Conservation (phyloP, 2,888 invertebrate species). For the Pandemis heparana region DNA sequence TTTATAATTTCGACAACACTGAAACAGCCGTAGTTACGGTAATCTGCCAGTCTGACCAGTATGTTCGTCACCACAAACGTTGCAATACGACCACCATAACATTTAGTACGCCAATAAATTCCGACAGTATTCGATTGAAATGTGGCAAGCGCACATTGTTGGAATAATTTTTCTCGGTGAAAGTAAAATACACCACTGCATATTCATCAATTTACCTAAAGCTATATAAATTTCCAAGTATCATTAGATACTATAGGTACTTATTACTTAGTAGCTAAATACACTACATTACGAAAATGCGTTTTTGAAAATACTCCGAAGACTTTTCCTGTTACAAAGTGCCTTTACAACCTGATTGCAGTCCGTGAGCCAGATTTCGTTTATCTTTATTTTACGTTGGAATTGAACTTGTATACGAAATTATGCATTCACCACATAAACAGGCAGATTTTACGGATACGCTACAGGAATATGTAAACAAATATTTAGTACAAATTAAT, state of each 20-base stretch:
- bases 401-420: no score
- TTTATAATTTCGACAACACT: not conserved
- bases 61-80: not conserved
- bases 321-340: no score
- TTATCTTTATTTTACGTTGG: no score
- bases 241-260: no score
- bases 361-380: no score
- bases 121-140: not conserved
- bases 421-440: no score
- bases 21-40: not conserved
- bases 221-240: no score
- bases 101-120: not conserved
- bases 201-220: not conserved
- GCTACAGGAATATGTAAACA: not conserved
- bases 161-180: not conserved
- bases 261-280: no score
- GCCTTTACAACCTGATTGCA: no score
- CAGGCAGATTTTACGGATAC: no score
- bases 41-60: not conserved
- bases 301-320: no score
- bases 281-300: no score
- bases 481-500: not conserved
- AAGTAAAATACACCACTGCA: not conserved
- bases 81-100: not conserved
- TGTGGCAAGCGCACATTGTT: not conserved